Conservation (phyloP, 2,113 vertebrate species). For the Gymnarchus niloticus region DNA sequence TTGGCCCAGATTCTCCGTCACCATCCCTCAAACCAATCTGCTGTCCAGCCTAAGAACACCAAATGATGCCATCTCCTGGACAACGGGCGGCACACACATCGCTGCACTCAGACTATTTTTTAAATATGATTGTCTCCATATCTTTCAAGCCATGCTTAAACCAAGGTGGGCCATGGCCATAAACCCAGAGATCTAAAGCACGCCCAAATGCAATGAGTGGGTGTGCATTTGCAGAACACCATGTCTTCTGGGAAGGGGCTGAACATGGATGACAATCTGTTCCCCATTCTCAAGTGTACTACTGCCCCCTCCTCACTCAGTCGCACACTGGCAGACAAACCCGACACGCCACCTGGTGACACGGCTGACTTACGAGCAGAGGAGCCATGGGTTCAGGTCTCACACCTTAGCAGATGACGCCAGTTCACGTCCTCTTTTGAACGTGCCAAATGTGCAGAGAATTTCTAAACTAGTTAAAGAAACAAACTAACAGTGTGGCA, state of each 20-base stretch:
- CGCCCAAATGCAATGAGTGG: neutral
- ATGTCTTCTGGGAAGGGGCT: neutral
- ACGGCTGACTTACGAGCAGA: neutral
- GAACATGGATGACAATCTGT: neutral
- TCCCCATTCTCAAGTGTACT: neutral
- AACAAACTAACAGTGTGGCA: neutral
- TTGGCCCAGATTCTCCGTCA: conserved; percentile 1
- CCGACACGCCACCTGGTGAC: neutral
- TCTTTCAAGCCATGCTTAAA: neutral
- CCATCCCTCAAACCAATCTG: too few species aligned
- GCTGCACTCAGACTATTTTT: neutral
- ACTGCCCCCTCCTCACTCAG: neutral
- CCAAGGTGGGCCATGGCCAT: neutral
- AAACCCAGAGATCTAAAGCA: neutral
- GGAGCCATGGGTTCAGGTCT: neutral
- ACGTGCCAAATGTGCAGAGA: neutral
- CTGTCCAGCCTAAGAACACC: too few species aligned
- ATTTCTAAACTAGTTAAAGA: neutral
- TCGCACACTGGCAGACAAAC: neutral
- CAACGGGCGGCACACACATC: neutral
- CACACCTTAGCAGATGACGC: neutral
- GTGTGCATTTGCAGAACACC: neutral
- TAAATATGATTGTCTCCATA: neutral
- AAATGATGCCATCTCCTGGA: neutral
- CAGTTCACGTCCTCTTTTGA: neutral